Percentiles rank a stretch among this genome's conserved stretches.
Evolutionary conservation across 2,888 invertebrate genomes (phyloP).

Genomic region (Heliconius erato): DNA sequence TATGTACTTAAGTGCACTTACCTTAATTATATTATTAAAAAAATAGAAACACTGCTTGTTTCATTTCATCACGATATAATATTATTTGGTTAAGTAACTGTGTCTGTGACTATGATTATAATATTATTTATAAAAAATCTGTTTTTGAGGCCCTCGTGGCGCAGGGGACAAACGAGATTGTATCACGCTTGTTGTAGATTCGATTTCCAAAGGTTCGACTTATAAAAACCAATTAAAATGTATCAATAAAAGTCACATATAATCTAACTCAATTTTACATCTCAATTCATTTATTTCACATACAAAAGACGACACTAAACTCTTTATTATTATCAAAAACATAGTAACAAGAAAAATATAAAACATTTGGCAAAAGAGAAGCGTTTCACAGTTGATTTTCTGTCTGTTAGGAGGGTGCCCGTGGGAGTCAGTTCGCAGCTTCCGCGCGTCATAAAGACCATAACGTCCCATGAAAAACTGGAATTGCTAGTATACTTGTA

Average conservation of each 20-base stretch:
- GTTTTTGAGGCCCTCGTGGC: not conserved
- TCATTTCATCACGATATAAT: not conserved
- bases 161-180: too few relatives aligned
- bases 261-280: too few relatives aligned
- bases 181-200: too few relatives aligned
- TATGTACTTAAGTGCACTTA: not conserved
- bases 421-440: conserved; percentile 55
- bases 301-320: not conserved
- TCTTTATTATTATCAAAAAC: not conserved
- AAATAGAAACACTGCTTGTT: not conserved
- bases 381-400: conserved; percentile 57
- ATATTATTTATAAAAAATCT: not conserved
- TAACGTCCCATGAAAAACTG: conserved; percentile 69
- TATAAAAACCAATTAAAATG: too few relatives aligned
- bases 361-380: conserved; percentile 50
- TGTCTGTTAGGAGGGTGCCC: conserved; percentile 58
- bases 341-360: conserved; percentile 28
- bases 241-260: too few relatives aligned
- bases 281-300: not conserved
- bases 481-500: conserved; percentile 67
- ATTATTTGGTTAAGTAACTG: not conserved
- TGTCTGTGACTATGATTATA: not conserved
- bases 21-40: not conserved
- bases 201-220: too few relatives aligned
- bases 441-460: conserved; percentile 59